These are phyloP conservation scores for Pseudorhiza aurosa DNA, from an alignment of 30 jellyfish, hydroid and myxozoan genomes.

Conservation along the genomic window DNA sequence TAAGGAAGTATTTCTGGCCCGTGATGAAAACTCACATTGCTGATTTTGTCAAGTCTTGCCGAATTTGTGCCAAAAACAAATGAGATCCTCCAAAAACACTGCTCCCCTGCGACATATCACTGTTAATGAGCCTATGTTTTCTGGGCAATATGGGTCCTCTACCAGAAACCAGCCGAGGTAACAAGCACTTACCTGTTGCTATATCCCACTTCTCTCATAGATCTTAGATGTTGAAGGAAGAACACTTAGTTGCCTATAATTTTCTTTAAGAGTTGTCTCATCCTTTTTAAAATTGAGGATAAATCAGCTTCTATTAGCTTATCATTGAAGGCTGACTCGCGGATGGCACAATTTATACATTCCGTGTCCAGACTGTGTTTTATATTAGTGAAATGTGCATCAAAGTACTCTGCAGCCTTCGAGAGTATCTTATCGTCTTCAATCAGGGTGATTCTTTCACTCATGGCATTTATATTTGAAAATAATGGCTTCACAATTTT, in stretches of 20 bases:
- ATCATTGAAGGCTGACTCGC: not conserved
- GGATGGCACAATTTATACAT: constrained; percentile 20
- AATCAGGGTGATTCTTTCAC: constrained; percentile 6
- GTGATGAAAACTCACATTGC: no score
- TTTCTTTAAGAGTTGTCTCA: no score
- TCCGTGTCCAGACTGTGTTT: no score
- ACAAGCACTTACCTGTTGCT: no score
- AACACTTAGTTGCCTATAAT: not conserved
- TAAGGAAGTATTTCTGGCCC: no score
- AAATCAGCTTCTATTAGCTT: constrained; percentile 11
- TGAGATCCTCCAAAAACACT: no score
- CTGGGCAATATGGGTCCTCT: no score
- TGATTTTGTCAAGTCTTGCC: no score
- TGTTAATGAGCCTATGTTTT: no score
- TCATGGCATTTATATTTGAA: constrained; percentile 12
- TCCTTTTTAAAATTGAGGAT: not conserved
- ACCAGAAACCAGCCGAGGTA: no score
- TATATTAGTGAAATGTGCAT: not conserved
- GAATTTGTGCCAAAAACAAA: no score
- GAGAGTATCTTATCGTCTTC: constrained; percentile 32
- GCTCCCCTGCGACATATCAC: no score
- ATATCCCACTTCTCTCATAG: not conserved
- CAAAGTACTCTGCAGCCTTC: constrained; percentile 11
- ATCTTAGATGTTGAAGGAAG: not conserved
- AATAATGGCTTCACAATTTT: constrained; percentile 36